phyloP scores from a whole-genome alignment of 2,113 vertebrate species.

The Phalacrocorax pelagicus region DNA sequence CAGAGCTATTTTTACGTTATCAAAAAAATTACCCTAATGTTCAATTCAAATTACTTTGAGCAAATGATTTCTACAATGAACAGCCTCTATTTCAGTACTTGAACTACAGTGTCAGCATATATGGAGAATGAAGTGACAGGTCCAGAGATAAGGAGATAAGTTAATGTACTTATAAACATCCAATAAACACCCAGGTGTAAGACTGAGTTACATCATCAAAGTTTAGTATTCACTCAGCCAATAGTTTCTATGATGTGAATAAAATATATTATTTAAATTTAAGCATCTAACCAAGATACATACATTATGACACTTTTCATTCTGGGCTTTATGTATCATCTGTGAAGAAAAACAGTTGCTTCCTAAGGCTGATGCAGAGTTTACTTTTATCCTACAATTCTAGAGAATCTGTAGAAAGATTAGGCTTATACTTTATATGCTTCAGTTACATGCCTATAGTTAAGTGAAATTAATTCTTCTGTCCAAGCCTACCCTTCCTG shows the following conservation, averaged over 20 bases:
- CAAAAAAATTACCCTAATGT: background rate
- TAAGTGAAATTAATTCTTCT: background rate
- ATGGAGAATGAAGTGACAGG: background rate
- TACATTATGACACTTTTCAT: background rate
- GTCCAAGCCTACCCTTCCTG: background rate
- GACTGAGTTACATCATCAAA: background rate
- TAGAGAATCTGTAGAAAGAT: background rate
- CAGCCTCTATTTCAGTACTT: background rate
- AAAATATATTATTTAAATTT: background rate
- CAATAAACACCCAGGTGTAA: background rate
- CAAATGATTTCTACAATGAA: background rate
- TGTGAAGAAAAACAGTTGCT: background rate
- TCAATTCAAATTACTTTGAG: background rate
- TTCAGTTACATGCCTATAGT: background rate
- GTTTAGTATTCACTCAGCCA: background rate
- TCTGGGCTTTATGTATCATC: background rate
- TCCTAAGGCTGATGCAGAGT: background rate
- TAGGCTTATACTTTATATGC: background rate
- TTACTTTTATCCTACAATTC: background rate
- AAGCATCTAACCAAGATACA: background rate
- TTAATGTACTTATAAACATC: background rate
- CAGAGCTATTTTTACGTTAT: background rate
- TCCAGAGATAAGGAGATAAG: background rate
- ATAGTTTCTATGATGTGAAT: background rate
- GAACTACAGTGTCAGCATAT: background rate